A percentile compares a stretch with the other conserved stretches of the same genome.
Conservation (phyloP, 1,140 invertebrate genomes). For the Drosophila arawakana region DNA sequence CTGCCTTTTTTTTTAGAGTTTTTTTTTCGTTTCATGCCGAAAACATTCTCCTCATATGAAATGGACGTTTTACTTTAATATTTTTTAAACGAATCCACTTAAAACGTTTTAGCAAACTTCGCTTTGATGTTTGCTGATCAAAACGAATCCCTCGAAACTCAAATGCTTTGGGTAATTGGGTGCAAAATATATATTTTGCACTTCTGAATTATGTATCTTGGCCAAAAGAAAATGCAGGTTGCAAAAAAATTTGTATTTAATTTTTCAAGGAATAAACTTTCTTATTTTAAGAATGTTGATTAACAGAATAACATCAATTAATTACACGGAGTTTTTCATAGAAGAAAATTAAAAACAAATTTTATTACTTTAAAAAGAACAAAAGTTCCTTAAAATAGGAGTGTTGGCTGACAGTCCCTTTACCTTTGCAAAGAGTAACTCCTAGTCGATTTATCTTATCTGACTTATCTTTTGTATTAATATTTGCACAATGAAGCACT, state of each 20-base stretch:
- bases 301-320: too few species aligned
- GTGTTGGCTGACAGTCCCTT: neutral
- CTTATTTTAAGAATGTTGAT: too few species aligned
- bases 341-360: too few species aligned
- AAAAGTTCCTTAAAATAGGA: too few species aligned
- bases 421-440: neutral
- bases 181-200: conserved; percentile 15
- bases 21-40: conserved; percentile 13
- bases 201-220: neutral
- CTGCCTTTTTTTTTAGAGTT: conserved; percentile 20
- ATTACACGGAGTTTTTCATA: too few species aligned
- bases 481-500: conserved; percentile 46
- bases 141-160: conserved; percentile 25
- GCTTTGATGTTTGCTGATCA: conserved; percentile 65
- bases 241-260: neutral
- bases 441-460: neutral
- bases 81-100: conserved; percentile 70
- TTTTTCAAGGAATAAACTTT: too few species aligned
- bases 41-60: conserved; percentile 20
- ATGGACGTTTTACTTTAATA: conserved; percentile 59
- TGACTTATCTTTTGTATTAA: conserved; percentile 4
- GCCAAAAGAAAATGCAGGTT: neutral
- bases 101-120: conserved; percentile 49
- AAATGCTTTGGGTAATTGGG: conserved; percentile 29
- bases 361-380: too few species aligned